These are phyloP conservation scores for Pollimyrus isidori DNA, from an alignment of 2,113 vertebrate genomes.

Conservation along the genomic window DNA sequence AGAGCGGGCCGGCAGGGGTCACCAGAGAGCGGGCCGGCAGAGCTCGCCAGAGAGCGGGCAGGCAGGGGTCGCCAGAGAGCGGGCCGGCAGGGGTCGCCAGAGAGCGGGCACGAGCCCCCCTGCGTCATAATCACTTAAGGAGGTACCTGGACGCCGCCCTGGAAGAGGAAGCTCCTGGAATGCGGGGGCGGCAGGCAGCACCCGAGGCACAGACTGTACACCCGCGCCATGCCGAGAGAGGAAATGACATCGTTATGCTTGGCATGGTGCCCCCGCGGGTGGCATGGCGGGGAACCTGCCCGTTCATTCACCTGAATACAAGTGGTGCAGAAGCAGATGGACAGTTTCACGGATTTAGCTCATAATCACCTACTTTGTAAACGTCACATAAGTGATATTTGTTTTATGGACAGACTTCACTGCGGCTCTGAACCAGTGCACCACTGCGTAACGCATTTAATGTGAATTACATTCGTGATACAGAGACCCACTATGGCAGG, in stretches of 20 bases:
- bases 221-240: not conserved
- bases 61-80: not conserved
- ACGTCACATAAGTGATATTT: not conserved
- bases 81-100: not conserved
- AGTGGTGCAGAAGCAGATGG: not conserved
- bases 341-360: not conserved
- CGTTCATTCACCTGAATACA: not conserved
- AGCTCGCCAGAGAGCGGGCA: not conserved
- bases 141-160: not conserved
- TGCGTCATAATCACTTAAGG: not conserved
- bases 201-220: not conserved
- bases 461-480: not conserved
- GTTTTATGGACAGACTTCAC: not conserved
- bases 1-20: no score
- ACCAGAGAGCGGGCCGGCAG: not conserved
- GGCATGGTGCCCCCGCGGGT: not conserved
- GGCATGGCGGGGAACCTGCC: not conserved
- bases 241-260: not conserved
- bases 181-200: not conserved
- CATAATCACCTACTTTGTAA: not conserved
- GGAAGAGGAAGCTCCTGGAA: not conserved
- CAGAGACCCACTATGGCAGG: not conserved
- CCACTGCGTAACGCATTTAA: not conserved
- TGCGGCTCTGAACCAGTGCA: not conserved
- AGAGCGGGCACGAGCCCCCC: not conserved